phyloP scores from a whole-genome alignment of 2,797 vertebrate genomes.

The Sebastes umbrosus region DNA sequence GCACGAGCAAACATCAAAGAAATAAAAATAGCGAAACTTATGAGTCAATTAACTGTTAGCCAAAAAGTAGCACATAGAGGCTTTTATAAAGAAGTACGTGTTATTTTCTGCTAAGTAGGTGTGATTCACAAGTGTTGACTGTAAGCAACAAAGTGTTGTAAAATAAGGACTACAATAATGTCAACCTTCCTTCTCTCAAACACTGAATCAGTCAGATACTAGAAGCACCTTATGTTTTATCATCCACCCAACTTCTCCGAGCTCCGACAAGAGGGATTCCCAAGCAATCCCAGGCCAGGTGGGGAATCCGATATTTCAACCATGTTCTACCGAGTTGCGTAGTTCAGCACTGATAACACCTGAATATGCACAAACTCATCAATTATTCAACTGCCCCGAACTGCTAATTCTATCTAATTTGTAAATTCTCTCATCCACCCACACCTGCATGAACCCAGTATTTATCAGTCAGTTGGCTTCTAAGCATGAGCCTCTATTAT shows the following conservation, averaged over 20 bases:
- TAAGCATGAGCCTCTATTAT: not conserved
- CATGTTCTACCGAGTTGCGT: not conserved
- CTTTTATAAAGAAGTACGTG: not conserved
- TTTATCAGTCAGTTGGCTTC: constrained; percentile 2
- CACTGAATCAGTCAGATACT: not conserved
- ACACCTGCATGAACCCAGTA: constrained; percentile 1
- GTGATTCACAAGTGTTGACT: not conserved
- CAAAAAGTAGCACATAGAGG: not conserved
- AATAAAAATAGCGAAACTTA: not conserved
- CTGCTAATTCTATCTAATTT: constrained; percentile 13
- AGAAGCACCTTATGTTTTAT: not conserved
- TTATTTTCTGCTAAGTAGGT: not conserved
- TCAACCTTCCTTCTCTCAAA: not conserved
- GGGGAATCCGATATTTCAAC: not conserved
- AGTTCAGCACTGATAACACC: not conserved
- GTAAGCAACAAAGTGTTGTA: not conserved
- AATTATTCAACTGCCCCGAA: not conserved
- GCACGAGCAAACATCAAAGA: not conserved
- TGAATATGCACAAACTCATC: not conserved
- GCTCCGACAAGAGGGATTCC: not conserved
- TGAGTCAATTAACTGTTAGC: not conserved
- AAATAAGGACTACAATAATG: not conserved
- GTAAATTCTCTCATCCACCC: not conserved
- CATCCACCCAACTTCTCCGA: not conserved
- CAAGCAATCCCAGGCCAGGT: not conserved